Percentiles rank a stretch among this genome's conserved stretches.
These are phyloP conservation scores for Neolamprologus brichardi DNA, from an alignment of 2,113 vertebrate species.

Conservation along the genomic window DNA sequence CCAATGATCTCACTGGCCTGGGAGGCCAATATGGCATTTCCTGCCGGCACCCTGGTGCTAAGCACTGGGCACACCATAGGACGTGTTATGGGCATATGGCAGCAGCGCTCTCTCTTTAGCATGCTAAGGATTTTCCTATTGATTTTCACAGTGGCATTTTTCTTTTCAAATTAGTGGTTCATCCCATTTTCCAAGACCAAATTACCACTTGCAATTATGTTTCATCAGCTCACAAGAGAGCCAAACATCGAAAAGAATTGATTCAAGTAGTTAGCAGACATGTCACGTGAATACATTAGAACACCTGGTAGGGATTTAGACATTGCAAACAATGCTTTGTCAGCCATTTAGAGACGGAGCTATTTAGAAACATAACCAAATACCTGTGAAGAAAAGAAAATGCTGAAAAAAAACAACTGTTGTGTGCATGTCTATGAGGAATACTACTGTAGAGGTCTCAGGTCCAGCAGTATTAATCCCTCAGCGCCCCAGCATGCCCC, in stretches of 20 bases:
- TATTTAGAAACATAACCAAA: neutral
- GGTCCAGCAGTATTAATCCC: neutral
- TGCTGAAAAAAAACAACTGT: neutral
- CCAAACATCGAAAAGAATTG: neutral
- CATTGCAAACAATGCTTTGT: conserved; percentile 5
- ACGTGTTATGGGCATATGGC: conserved; percentile 47
- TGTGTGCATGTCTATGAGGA: neutral
- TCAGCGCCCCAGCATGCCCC: neutral
- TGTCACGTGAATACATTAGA: conserved; percentile 3
- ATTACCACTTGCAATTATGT: conserved; percentile 29
- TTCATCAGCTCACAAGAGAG: conserved; percentile 38
- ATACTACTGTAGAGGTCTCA: neutral
- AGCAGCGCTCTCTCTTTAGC: neutral
- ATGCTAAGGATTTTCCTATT: conserved; percentile 1
- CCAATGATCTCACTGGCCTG: conserved; percentile 45
- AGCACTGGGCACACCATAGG: conserved; percentile 4
- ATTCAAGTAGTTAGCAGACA: neutral
- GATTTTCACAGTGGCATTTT: neutral
- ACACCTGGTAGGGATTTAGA: conserved; percentile 41
- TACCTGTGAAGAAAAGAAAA: neutral
- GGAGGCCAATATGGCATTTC: conserved; percentile 61
- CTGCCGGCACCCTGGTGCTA: conserved; percentile 21
- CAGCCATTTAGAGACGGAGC: neutral
- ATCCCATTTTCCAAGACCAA: conserved; percentile 1
- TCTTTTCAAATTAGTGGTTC: neutral